Percentiles rank a stretch among this genome's conserved stretches.
Conservation (phyloP, 2,113 vertebrate species). For the Ageneiosus marmoratus region DNA sequence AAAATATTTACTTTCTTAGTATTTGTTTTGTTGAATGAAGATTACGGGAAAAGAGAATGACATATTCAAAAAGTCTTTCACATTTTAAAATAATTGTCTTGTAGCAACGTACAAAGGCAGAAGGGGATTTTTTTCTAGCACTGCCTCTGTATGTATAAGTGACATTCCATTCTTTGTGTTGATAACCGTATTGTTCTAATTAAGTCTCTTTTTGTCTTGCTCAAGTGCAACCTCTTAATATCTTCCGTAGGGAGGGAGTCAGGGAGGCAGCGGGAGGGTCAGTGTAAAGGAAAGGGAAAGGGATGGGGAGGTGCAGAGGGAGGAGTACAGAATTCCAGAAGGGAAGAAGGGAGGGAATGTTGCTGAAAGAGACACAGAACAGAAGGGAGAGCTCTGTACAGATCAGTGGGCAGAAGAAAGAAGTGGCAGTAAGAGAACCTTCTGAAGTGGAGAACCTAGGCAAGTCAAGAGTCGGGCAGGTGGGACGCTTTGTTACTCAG, state of each 20-base stretch:
- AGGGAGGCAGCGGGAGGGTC: conserved; percentile 64
- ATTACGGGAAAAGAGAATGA: too few species aligned
- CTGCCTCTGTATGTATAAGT: not conserved
- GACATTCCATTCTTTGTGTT: conserved; percentile 12
- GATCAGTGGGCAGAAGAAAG: conserved; percentile 51
- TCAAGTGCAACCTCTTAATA: conserved; percentile 11
- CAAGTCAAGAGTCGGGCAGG: not conserved
- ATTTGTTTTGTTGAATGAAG: not conserved
- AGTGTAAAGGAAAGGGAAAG: conserved; percentile 79
- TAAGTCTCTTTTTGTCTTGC: conserved; percentile 18
- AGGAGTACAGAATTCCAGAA: conserved; percentile 38
- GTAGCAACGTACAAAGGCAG: not conserved
- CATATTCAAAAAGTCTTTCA: not conserved
- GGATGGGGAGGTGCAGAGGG: conserved; percentile 64
- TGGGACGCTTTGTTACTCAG: conserved; percentile 16
- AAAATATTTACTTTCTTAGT: not conserved
- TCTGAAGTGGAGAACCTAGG: conserved; percentile 22
- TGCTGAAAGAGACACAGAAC: conserved; percentile 41
- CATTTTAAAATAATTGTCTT: not conserved
- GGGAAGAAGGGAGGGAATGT: conserved; percentile 29
- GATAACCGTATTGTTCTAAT: conserved; percentile 26
- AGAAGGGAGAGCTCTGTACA: conserved; percentile 9
- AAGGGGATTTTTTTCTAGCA: not conserved
- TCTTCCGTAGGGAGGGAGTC: conserved; percentile 16
- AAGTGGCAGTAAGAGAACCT: not conserved